Conservation (phyloP, 2,888 invertebrate species). For the Cephonodes hylas region DNA sequence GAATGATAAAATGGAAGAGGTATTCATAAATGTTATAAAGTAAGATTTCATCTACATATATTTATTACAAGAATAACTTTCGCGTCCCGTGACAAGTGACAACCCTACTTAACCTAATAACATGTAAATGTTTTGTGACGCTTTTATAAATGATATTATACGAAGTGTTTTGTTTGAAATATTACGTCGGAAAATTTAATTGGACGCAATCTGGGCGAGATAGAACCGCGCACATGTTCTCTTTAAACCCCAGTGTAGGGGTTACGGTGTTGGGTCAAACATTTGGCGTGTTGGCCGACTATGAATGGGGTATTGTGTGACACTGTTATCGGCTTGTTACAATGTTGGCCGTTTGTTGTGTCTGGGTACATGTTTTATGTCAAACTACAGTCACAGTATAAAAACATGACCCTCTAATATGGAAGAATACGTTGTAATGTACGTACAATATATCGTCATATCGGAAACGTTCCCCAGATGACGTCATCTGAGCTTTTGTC, state of each 20-base stretch:
- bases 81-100: too few relatives aligned
- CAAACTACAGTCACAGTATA: constrained; percentile 24
- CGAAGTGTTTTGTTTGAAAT: constrained; percentile 71
- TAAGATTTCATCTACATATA: too few relatives aligned
- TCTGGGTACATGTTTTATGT: constrained; percentile 38
- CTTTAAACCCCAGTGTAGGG: constrained; percentile 43
- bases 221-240: constrained; percentile 55
- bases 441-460: too few relatives aligned
- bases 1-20: too few relatives aligned
- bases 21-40: too few relatives aligned
- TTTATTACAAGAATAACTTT: too few relatives aligned
- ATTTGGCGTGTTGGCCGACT: constrained; percentile 24
- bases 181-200: constrained; percentile 75
- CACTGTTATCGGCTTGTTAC: constrained; percentile 30
- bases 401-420: background rate
- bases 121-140: constrained; percentile 68
- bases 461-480: too few relatives aligned
- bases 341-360: constrained; percentile 36
- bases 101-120: constrained; percentile 46
- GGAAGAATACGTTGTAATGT: too few relatives aligned
- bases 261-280: constrained; percentile 33
- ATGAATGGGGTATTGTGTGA: constrained; percentile 24
- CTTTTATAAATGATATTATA: constrained; percentile 77
- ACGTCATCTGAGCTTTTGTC: too few relatives aligned
- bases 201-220: constrained; percentile 65